Evolutionary conservation across 2,113 vertebrate genomes (phyloP), one percentile per base, ranked within the genome.

Genomic region (Chaetura pelagica): DNA sequence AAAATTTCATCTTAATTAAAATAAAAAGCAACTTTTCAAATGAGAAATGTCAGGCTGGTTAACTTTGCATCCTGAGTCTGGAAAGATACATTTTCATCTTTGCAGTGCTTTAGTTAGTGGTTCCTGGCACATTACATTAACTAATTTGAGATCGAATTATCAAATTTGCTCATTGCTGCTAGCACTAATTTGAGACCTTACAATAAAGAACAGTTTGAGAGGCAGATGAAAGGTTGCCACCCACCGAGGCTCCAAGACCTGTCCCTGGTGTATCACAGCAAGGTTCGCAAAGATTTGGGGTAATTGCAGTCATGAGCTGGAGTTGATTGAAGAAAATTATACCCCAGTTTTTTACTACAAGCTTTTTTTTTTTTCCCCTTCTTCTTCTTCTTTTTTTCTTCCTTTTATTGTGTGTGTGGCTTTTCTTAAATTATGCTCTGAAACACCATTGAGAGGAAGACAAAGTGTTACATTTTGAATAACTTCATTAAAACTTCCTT

Each of bases 281-380:
- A 98, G 96, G 97, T 98, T 98, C 97, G 97, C 96, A 96, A 97
- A 98, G 98, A 98, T 98, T 98, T 98, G 97, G 97, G 98, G 97
- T 99, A 99, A 99, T 99, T 99, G 98, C 98, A 98, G 98, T 98
- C 98, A 98, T 98, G 99, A 98, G 98, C 98, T 95, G 97, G 97
- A 98, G 97, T 97, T 99, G 99, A 99, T 99, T 99, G 98, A 98
- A 98, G 98, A 99, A 99, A 99, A 99, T 99, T 99, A 99, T 98
- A 98, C 97, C 98, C 97, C 97, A 17, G 95, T 96, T 97, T 97
- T 98, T 97, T 91, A 95, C 97, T 98, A 87, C 97, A 72, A 96
- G 97, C 80, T 93, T 96, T 92, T 77, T 78, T 94, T 96, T 91
- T n/a, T n/a, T n/a, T n/a, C n/a, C n/a, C n/a, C n/a, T n/a, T n/a